phyloP scores from a whole-genome alignment of 2,888 invertebrate genomes.

The Trichogramma dendrolimi region DNA sequence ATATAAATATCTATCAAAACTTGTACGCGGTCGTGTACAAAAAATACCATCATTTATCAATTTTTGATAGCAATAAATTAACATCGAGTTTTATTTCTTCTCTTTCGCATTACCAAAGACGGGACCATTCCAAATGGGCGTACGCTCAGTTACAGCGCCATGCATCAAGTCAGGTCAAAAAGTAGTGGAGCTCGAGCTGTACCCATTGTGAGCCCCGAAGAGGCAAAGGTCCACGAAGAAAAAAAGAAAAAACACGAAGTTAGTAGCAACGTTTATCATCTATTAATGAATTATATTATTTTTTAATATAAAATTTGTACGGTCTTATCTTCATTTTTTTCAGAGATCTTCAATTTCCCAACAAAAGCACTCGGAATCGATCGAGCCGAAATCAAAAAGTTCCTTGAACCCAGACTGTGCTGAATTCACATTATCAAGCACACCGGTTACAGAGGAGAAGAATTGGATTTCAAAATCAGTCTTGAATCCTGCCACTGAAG shows the following conservation, averaged over 20 bases:
- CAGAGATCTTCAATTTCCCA: too few species aligned
- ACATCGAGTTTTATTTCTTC: too few species aligned
- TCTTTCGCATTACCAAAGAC: slow-evolving; percentile 36
- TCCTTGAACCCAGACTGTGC: too few species aligned
- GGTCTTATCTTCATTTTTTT: too few species aligned
- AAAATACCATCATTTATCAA: background rate
- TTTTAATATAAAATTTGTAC: background rate
- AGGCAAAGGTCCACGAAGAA: slow-evolving; percentile 40
- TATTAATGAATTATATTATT: slow-evolving; percentile 4
- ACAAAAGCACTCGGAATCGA: too few species aligned
- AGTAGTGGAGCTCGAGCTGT: too few species aligned
- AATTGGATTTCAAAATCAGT: too few species aligned
- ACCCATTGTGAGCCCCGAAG: slow-evolving; percentile 29
- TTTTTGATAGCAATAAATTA: background rate
- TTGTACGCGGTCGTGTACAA: background rate
- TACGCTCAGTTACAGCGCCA: slow-evolving; percentile 44
- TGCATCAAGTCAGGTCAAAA: slow-evolving; percentile 1
- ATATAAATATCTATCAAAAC: background rate
- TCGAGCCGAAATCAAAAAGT: too few species aligned
- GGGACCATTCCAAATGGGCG: slow-evolving; percentile 49
- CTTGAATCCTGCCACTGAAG: too few species aligned
- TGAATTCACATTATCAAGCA: too few species aligned
- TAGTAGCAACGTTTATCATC: slow-evolving; percentile 42
- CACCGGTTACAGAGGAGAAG: too few species aligned
- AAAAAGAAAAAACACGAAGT: slow-evolving; percentile 47